Percentiles rank a stretch among this genome's conserved stretches.
Evolutionary conservation across 2,888 invertebrate species (phyloP).

Genomic region (Trimorus sp.): DNA sequence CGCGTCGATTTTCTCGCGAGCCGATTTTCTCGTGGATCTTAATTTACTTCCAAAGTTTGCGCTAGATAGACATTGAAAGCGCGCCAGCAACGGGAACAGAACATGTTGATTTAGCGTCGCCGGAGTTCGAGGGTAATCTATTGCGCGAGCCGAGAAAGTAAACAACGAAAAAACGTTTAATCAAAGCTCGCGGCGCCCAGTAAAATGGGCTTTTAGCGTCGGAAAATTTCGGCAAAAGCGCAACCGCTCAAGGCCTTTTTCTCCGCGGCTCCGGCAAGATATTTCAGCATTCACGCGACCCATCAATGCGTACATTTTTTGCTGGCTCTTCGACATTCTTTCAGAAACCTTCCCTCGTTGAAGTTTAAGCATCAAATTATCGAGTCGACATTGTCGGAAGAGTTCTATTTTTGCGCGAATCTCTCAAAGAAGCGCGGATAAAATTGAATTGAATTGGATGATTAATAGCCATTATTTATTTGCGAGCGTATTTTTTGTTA

Average conservation of each 20-base stretch:
- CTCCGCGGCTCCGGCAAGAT: not conserved
- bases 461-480: too few species aligned
- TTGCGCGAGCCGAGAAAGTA: constrained; percentile 47
- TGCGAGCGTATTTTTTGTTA: too few species aligned
- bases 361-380: too few species aligned
- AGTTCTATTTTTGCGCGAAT: too few species aligned
- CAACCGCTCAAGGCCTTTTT: constrained; percentile 8
- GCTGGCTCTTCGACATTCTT: too few species aligned
- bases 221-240: constrained; percentile 29
- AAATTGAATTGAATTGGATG: too few species aligned
- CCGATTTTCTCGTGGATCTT: constrained; percentile 32
- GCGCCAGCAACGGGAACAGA: constrained; percentile 46
- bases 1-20: not conserved
- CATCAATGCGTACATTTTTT: too few species aligned
- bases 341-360: too few species aligned
- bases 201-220: constrained; percentile 26
- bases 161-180: constrained; percentile 49
- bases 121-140: constrained; percentile 38
- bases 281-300: too few species aligned
- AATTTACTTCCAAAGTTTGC: constrained; percentile 50
- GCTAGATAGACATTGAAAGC: constrained; percentile 37
- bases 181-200: constrained; percentile 35
- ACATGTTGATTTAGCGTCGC: constrained; percentile 47
- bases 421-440: too few species aligned
- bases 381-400: too few species aligned